These are phyloP conservation scores for Pristionchus arcanus DNA, from an alignment of 2,888 invertebrate genomes.

Conservation along the genomic window DNA sequence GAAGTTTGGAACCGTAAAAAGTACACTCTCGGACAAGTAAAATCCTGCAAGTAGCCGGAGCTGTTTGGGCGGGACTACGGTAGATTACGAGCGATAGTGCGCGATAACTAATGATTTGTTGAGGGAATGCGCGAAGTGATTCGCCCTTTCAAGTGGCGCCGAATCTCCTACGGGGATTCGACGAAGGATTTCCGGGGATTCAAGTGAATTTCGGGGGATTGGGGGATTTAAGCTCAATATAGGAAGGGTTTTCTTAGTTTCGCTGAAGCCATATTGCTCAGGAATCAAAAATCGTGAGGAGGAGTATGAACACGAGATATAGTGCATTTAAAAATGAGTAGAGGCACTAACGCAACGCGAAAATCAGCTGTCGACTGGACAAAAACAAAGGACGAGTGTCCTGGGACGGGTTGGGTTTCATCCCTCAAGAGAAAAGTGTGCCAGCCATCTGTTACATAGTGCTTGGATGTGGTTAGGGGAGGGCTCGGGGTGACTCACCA, in stretches of 20 bases:
- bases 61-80: background rate
- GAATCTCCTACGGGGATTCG: background rate
- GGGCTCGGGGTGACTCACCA: background rate
- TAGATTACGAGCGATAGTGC: background rate
- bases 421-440: background rate
- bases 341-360: constrained; percentile 8
- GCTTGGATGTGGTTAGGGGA: background rate
- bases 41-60: background rate
- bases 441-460: constrained; percentile 9
- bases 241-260: too few species aligned
- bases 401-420: background rate
- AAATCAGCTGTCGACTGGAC: background rate
- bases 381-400: constrained; percentile 34
- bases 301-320: background rate
- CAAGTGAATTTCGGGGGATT: too few species aligned
- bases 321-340: background rate
- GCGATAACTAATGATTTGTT: background rate
- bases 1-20: background rate
- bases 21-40: background rate
- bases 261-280: too few species aligned
- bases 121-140: background rate
- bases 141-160: background rate
- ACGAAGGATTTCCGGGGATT: background rate
- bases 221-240: too few species aligned
- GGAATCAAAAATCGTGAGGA: too few species aligned